A percentile compares a stretch with the other conserved stretches of the same genome.
Conservation (phyloP, 2,797 vertebrate genomes). For the Rhynchonycteris naso region DNA sequence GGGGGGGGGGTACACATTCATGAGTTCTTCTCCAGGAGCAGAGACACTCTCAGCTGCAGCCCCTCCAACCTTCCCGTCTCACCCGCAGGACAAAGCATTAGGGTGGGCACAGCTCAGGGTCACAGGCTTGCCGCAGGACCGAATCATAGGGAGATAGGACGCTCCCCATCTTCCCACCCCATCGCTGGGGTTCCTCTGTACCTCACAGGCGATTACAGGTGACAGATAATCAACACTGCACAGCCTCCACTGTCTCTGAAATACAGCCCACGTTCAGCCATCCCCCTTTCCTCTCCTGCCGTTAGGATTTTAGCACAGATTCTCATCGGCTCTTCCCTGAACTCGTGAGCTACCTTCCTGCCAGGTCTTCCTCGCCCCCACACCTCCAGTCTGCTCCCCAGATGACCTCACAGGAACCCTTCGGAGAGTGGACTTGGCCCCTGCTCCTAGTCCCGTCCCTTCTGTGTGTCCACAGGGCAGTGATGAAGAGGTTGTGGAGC, state of each 20-base stretch:
- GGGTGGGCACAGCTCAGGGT: neutral
- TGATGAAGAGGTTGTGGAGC: neutral
- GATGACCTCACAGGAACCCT: neutral
- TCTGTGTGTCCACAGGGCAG: neutral
- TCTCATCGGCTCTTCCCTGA: neutral
- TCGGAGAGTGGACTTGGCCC: neutral
- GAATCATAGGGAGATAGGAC: neutral
- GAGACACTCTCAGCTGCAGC: no score
- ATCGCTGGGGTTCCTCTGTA: neutral
- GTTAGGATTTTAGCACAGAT: neutral
- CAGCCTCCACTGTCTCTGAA: neutral
- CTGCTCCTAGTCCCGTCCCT: neutral
- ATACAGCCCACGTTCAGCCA: no score
- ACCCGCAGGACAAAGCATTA: neutral
- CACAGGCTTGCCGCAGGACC: neutral
- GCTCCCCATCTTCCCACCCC: neutral
- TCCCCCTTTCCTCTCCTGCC: neutral
- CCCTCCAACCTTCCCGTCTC: neutral
- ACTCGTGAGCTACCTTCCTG: neutral
- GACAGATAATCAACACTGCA: neutral
- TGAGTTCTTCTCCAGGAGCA: neutral
- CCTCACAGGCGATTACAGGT: neutral
- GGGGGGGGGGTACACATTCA: rapidly evolving
- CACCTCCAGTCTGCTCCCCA: neutral
- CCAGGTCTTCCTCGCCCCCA: neutral